phyloP scores from a whole-genome alignment of 1,140 invertebrate genomes.

The Aphaenogaster ashmeadi region DNA sequence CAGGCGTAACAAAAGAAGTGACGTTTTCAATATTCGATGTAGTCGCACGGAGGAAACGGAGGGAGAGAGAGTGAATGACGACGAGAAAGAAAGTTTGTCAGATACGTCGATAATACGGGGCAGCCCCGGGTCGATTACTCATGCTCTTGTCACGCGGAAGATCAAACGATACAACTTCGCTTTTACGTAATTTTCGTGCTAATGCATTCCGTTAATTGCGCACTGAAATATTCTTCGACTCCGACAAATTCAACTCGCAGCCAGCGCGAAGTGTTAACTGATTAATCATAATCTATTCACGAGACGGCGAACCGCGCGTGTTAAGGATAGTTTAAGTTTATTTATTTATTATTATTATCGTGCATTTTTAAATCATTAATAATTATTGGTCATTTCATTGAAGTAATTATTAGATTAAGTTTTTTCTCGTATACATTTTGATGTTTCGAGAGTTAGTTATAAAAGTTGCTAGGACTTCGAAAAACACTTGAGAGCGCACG shows the following conservation, averaged over 20 bases:
- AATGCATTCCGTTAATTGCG: conserved; percentile 3
- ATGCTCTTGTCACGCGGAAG: conserved; percentile 29
- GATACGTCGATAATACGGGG: conserved; percentile 33
- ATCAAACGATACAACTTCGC: conserved; percentile 46
- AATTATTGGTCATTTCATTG: no score
- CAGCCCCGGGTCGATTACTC: conserved; percentile 16
- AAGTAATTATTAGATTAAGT: no score
- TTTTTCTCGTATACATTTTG: no score
- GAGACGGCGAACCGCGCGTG: not conserved
- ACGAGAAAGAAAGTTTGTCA: conserved; percentile 47
- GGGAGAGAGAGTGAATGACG: not conserved
- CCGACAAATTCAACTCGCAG: not conserved
- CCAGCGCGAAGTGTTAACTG: not conserved
- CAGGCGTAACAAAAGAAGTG: conserved; percentile 23
- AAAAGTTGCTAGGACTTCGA: no score
- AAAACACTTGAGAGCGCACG: no score
- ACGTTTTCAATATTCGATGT: conserved; percentile 31
- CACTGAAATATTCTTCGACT: not conserved
- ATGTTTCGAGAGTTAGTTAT: no score
- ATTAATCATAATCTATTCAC: conserved; percentile 46
- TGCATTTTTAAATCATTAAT: no score
- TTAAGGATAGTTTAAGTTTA: no score
- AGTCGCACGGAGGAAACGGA: not conserved
- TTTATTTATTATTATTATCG: no score
- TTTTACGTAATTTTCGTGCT: conserved; percentile 21